Base-by-base conservation (phyloP, 2,797 vertebrate genomes). In the Molossus molossus region DNA sequence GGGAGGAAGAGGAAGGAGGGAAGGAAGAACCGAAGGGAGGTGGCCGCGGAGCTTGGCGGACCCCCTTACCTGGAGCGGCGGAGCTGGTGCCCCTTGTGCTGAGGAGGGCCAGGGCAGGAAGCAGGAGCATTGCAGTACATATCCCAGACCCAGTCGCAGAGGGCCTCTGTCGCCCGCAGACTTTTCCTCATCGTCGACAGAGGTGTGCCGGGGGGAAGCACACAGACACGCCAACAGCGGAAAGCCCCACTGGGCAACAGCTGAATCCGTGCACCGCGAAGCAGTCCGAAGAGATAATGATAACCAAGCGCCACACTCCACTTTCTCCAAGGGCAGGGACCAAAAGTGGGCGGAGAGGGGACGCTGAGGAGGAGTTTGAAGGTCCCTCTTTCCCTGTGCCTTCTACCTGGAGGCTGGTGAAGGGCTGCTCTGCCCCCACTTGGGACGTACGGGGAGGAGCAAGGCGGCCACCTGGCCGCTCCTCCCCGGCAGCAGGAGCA, bases 51-150 rank as follows among this genome's bases (percentile, higher is more conserved):
- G 72, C 67, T 70, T 0, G 48, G 92, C 50, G 72, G 73, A 70
- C 90, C 64, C 60, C 86, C 98, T 99, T 99, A 99, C 99, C 99
- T 99, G 99, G 99, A 95, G 99, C 99, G 6, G 98, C 98, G 29
- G 98, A 98, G 86, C 98, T 98, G 89, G 98, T 97, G 96, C 99
- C 98, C 98, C 98, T 94, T 97, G 99, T 98, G 55, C 99, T 98
- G 82, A 99, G 97, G 73, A 99, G 98, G 70, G 99, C 97, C 90
- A 99, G 97, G 87, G 99, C 98, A 96, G 98, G 98, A 90, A 98
- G 94, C 96, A 98, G 98, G 94, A 98, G 97, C 98, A 98, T 99
- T 98, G 99, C 58, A 98, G 96, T 95, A 98, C 97, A 97, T 98
- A 98, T 98, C 99, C 99, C 97, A 98, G 98, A 98, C 98, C 98